Evolutionary conservation across 2,797 vertebrate species (phyloP), one percentile per base, ranked within the genome.

Genomic region (Sebastes hubbsi): DNA sequence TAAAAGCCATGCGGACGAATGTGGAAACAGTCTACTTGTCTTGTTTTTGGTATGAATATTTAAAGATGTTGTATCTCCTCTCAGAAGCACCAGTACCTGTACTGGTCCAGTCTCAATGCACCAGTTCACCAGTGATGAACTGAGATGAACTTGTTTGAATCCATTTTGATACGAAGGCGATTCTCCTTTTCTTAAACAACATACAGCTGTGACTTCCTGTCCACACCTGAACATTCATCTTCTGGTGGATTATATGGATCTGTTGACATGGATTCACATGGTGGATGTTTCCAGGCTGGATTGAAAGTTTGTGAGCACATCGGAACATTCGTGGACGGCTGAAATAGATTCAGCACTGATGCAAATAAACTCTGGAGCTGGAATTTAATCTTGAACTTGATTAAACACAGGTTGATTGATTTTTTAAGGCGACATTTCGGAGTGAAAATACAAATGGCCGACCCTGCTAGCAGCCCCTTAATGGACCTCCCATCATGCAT

Each of bases 281-380:
- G 5, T 36, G 46, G 62, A 78, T 2, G 3, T 70, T 65, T 49
- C 42, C 42, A 3, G 2, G 16, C 7, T 46, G 61, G 71, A 75
- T 55, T 46, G 14, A 2, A 42, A 10, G 16, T 34, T 12, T 16
- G 24, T 54, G 22, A 60, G 59, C 34, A 29, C 34, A 56, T 20
- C 8, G 29, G 29, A 38, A 42, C 56, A 18, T 60, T 36, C 5
- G 11, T 9, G 29, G 36, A 86, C 34, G 2, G 18, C 60, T 65
- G 42, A 73, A 62, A 52, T 56, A 30, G 56, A 66, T 38, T 29
- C 16, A 54, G 56, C 20, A 27, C 22, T 52, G 72, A 83, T 82
- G 83, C 49, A 79, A 81, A 71, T 46, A 46, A 46, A 18, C 42
- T 46, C 42, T 46, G 42, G 55, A 12, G 38, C 82, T 56, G 65